Percentiles rank a stretch among this genome's conserved stretches.
phyloP scores from a whole-genome alignment of 2,113 vertebrate species.

The Epinephelus moara region DNA sequence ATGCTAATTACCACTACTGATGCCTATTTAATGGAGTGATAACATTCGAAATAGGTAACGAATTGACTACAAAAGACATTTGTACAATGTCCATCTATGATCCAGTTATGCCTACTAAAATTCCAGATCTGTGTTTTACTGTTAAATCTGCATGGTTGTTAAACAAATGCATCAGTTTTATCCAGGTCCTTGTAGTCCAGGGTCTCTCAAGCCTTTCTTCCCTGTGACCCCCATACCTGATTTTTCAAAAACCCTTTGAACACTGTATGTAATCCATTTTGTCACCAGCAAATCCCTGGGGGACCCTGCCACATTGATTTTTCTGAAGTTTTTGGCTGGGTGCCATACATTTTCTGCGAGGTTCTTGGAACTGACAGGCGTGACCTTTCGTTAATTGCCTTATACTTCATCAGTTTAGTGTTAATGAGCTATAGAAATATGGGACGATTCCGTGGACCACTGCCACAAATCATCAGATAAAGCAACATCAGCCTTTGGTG shows the following conservation, averaged over 20 bases:
- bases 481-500: constrained; percentile 32
- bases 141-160: neutral
- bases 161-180: neutral
- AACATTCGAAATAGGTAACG: no score
- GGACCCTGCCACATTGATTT: constrained; percentile 42
- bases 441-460: constrained; percentile 25
- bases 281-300: neutral
- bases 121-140: neutral
- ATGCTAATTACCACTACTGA: no score
- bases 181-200: neutral
- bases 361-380: constrained; percentile 52
- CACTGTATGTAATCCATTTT: constrained; percentile 10
- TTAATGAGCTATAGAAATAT: constrained; percentile 68
- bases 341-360: constrained; percentile 41
- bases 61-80: neutral
- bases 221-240: neutral
- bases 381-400: constrained; percentile 80
- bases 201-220: neutral
- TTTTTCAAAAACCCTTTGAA: constrained; percentile 6
- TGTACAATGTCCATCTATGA: neutral
- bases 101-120: neutral
- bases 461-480: constrained; percentile 31
- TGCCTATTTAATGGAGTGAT: no score
- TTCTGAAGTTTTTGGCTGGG: constrained; percentile 21
- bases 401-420: constrained; percentile 69